These are phyloP conservation scores for Notospermus geniculatus DNA, from an alignment of 1,140 invertebrate species.

Conservation along the genomic window DNA sequence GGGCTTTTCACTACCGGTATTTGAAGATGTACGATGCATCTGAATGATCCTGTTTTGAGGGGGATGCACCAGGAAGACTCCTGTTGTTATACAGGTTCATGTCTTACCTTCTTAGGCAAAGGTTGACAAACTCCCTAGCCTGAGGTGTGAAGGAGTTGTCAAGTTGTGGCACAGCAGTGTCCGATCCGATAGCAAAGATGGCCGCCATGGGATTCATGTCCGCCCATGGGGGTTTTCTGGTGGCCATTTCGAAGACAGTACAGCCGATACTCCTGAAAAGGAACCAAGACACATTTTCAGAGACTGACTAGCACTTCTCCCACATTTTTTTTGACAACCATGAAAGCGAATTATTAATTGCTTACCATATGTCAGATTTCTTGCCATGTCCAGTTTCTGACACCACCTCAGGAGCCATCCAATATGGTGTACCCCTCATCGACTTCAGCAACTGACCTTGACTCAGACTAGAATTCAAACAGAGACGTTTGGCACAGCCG, in stretches of 20 bases:
- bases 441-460: conserved; percentile 50
- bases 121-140: conserved; percentile 45
- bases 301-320: no score
- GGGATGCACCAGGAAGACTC: no score
- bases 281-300: conserved; percentile 16
- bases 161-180: conserved; percentile 43
- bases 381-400: conserved; percentile 59
- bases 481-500: conserved; percentile 66
- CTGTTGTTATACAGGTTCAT: no score
- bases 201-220: conserved; percentile 53
- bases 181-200: conserved; percentile 51
- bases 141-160: conserved; percentile 43
- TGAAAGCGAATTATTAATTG: background rate
- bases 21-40: no score
- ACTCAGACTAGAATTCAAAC: conserved; percentile 48
- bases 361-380: conserved; percentile 55
- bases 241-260: conserved; percentile 57
- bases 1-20: no score
- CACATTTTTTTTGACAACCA: background rate
- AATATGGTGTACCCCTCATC: conserved; percentile 70
- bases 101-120: conserved; percentile 30
- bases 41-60: no score
- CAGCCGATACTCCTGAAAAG: conserved; percentile 50
- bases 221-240: conserved; percentile 52
- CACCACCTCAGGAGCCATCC: conserved; percentile 97